phyloP scores from a whole-genome alignment of 2,888 invertebrate genomes.

The Hemicrepidius hirtus region DNA sequence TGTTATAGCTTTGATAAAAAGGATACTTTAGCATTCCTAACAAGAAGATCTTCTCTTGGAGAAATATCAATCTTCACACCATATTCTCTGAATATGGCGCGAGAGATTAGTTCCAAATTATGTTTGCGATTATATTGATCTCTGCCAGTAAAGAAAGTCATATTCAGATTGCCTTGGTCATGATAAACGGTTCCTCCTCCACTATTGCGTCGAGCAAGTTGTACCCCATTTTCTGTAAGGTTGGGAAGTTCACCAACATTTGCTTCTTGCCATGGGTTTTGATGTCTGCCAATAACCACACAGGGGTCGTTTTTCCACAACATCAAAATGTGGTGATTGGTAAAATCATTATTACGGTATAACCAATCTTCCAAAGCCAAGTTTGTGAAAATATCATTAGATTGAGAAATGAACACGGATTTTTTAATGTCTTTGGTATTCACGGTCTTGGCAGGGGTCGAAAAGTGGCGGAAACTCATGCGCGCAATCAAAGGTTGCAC shows the following conservation, averaged over 20 bases:
- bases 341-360: slow-evolving; percentile 90
- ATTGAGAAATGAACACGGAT: slow-evolving; percentile 94
- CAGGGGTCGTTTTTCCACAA: slow-evolving; percentile 96
- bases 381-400: slow-evolving; percentile 93
- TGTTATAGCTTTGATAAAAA: slow-evolving; percentile 56
- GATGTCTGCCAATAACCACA: slow-evolving; percentile 96
- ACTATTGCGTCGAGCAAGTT: slow-evolving; percentile 91
- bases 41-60: slow-evolving; percentile 89
- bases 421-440: slow-evolving; percentile 78
- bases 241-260: slow-evolving; percentile 80
- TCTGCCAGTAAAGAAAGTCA: slow-evolving; percentile 92
- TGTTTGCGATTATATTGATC: slow-evolving; percentile 88
- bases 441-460: slow-evolving; percentile 33
- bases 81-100: slow-evolving; percentile 89
- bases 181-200: slow-evolving; percentile 98
- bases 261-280: slow-evolving; percentile 97
- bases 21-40: slow-evolving; percentile 86
- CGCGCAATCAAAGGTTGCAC: slow-evolving; percentile 57
- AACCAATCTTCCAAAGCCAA: slow-evolving; percentile 98
- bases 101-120: slow-evolving; percentile 91
- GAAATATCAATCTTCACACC: slow-evolving; percentile 85
- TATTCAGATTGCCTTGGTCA: slow-evolving; percentile 93
- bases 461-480: slow-evolving; percentile 42
- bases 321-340: slow-evolving; percentile 88
- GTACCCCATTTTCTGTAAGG: slow-evolving; percentile 77